Conservation (phyloP, 2,888 invertebrate genomes). For the Hartigia nigra region DNA sequence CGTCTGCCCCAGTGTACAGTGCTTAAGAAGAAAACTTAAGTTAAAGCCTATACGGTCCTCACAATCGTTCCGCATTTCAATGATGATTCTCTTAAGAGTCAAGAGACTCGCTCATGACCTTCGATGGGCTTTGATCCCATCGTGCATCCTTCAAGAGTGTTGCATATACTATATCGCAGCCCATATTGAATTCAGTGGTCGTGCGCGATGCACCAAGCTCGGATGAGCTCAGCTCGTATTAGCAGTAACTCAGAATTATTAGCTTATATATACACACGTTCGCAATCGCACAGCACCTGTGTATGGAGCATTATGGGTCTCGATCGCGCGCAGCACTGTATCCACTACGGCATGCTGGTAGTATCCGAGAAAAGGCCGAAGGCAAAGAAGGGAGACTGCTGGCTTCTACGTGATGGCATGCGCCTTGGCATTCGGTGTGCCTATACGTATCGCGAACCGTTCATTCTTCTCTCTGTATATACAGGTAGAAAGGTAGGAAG, state of each 20-base stretch:
- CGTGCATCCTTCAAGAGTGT: constrained; percentile 27
- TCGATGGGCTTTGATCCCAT: constrained; percentile 29
- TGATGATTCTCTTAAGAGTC: neutral
- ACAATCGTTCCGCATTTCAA: constrained; percentile 6
- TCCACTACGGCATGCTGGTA: neutral
- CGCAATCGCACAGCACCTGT: constrained; percentile 27
- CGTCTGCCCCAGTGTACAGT: neutral
- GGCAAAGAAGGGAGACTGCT: constrained; percentile 41
- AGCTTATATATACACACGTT: constrained; percentile 33
- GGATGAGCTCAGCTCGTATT: constrained; percentile 32
- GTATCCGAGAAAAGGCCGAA: constrained; percentile 39
- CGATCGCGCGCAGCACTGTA: constrained; percentile 4
- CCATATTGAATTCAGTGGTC: constrained; percentile 34
- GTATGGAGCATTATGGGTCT: constrained; percentile 3
- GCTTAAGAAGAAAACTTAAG: neutral
- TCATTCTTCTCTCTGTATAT: constrained; percentile 4
- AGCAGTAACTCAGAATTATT: constrained; percentile 50
- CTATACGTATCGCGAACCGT: constrained; percentile 14
- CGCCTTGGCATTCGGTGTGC: constrained; percentile 45
- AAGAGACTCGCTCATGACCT: constrained; percentile 21
- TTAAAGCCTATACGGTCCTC: neutral
- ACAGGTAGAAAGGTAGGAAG: neutral
- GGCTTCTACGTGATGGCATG: constrained; percentile 55
- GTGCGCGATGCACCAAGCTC: constrained; percentile 19
- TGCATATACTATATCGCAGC: constrained; percentile 13